Evolutionary conservation across 2,797 vertebrate genomes (phyloP), one percentile per base, ranked within the genome.

Genomic region (Gambelia wislizenii): DNA sequence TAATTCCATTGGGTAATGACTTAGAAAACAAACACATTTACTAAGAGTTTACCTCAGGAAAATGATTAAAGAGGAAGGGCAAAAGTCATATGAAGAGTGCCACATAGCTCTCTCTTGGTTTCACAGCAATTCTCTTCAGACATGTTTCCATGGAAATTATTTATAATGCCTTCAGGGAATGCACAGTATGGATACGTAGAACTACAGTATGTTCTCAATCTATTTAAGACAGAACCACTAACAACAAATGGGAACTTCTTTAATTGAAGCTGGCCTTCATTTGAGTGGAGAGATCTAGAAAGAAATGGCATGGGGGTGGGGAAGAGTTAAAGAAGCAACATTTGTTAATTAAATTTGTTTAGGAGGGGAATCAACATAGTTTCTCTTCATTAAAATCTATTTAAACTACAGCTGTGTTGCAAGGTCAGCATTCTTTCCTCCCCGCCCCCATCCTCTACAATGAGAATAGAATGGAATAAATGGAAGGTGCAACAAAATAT

Each of bases 111-210:
- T 92, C 87, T 90, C 90, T 92, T 93, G 89, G 87, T 85, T 93
- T 95, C 93, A 90, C 91, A 96, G 92, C 92, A 91, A 91, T 89
- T 94, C 92, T 95, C 87, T 93, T 94, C 91, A 92, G 91, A 0
- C 2, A 89, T 90, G 95, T 96, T 96, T 95, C 95, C 94, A 94
- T 95, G 96, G 96, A 94, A 96, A 96, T 96, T 92, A 94, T 96
- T 96, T 95, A 94, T 94, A 94, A 95, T 91, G 90, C 91, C 16
- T 84, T 91, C 80, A 93, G 90, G 83, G 91, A 94, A 86, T 93
- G 94, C 91, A 92, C 79, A 93, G 87, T 92, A 91, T 91, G 86
- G 85, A 93, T 95, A 89, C 0, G 3, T 85, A 92, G 86, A 91
- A 91, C 93, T 93, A 80, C 78, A 70, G 87, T 77, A 89, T 89